Percentiles rank a stretch among this genome's conserved stretches.
These are phyloP conservation scores for Cotesia chilonis DNA, from an alignment of 1,140 invertebrate genomes.

Conservation along the genomic window DNA sequence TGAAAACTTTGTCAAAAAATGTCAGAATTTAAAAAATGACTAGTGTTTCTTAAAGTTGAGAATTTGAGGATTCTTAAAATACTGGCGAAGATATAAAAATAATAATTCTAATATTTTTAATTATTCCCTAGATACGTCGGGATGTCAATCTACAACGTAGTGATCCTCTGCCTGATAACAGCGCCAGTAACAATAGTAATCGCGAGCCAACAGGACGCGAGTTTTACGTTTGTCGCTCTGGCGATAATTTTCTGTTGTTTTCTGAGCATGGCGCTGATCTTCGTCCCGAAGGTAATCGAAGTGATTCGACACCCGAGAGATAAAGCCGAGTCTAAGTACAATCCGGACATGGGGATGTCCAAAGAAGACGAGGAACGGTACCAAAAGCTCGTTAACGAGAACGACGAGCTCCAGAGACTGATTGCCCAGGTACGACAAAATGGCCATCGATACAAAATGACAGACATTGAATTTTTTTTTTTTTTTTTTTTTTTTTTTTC, in stretches of 20 bases:
- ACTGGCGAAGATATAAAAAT: neutral
- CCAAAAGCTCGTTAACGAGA: slow-evolving; percentile 92
- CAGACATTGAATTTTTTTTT: slow-evolving; percentile 8
- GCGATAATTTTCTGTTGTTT: slow-evolving; percentile 97
- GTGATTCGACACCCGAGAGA: slow-evolving; percentile 84
- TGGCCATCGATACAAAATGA: neutral
- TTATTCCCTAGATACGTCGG: slow-evolving; percentile 78
- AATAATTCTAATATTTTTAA: neutral
- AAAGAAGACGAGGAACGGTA: slow-evolving; percentile 95
- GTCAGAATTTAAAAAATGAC: too few species aligned
- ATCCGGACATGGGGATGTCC: slow-evolving; percentile 86
- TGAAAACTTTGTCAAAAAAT: too few species aligned
- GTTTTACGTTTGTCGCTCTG: slow-evolving; percentile 94
- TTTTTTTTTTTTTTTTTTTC: slow-evolving; percentile 19
- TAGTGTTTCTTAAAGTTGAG: too few species aligned
- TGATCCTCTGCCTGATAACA: slow-evolving; percentile 95
- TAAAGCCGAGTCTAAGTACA: slow-evolving; percentile 84
- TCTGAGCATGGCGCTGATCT: slow-evolving; percentile 96
- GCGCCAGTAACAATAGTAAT: slow-evolving; percentile 97
- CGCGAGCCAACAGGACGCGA: slow-evolving; percentile 94
- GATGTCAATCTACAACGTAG: slow-evolving; percentile 99
- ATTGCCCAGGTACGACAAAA: slow-evolving; percentile 79
- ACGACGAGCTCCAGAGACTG: slow-evolving; percentile 94
- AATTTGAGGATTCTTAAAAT: too few species aligned
- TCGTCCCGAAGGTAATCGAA: slow-evolving; percentile 93